Base-by-base conservation (phyloP, 2,888 invertebrate genomes). In the Lochmaea crataegi region DNA sequence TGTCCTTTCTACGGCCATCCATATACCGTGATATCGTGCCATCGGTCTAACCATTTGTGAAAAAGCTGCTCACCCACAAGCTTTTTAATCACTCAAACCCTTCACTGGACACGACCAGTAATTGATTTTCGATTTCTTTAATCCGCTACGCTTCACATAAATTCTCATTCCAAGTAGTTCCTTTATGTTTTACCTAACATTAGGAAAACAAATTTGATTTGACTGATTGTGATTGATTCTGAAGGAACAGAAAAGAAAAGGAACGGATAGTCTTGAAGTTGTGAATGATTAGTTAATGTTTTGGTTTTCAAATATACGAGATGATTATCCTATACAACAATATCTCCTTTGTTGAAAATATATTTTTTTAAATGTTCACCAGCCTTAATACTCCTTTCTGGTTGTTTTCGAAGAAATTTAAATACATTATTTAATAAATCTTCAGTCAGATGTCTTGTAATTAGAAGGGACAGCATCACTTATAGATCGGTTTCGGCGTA, bases 111-210 rank as follows among this genome's bases (percentile, higher is more conserved):
- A 79, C 74, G 76, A 72, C 42, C 67, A 68, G 73, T 78, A 80
- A 80, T 80, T 79, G 80, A 80, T 80, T 79, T 79, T 78, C 76
- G 76, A 78, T 78, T 78, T 76, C 78, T 78, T 77, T 70, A 77
- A 77, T 77, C 75, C 69, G 75, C 72, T 76, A 69, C 77, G 73
- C 72, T 76, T 65, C 74, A 72, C 78, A 78, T 78, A 78, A 78
- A 78, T 78, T 75, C 75, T 74, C 72, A 76, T 78, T 78, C 75
- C 53, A 66, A 65, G 65, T 68, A 53, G 16, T 73, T 68, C 72
- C 72, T 73, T 67, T 74, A 70, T 76, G 64, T 68, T 76, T 73
- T 73, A 73, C 71, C 73, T 68, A 67, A 53, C 68, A 51, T 38
- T 48, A 18, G 48, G 38, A 45, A 64, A 42, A 57, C 72, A 76